A percentile compares a stretch with the other conserved stretches of the same genome.
Conservation (phyloP, 2,797 vertebrate species). For the Podarcis lilfordi region DNA sequence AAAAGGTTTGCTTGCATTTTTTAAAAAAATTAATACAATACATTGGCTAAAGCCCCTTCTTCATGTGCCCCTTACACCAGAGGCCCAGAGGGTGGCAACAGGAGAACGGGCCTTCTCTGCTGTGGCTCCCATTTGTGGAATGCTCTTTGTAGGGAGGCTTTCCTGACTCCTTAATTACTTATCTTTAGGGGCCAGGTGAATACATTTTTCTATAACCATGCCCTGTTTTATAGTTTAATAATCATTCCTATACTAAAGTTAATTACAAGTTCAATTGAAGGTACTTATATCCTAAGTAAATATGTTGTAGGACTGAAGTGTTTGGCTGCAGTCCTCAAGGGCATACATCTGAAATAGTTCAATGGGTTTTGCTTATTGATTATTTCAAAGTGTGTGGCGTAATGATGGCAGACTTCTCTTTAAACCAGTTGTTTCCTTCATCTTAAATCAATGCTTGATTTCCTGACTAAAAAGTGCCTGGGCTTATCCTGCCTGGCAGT, state of each 20-base stretch:
- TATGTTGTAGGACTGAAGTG: background rate
- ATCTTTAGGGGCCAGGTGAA: too few relatives aligned
- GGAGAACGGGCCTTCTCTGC: too few relatives aligned
- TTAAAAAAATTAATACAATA: background rate
- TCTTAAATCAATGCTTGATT: background rate
- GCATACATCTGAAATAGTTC: background rate
- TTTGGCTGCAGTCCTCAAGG: background rate
- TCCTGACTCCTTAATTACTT: too few relatives aligned
- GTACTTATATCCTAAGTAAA: background rate
- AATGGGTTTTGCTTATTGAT: background rate
- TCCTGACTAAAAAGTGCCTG: background rate
- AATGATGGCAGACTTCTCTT: background rate
- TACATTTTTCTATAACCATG: too few relatives aligned
- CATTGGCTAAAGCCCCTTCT: background rate
- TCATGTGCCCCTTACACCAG: too few relatives aligned
- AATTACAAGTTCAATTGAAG: background rate
- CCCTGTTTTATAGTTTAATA: background rate
- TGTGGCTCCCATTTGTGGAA: too few relatives aligned
- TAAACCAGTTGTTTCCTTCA: background rate
- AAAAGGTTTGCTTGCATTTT: slow-evolving; percentile 85
- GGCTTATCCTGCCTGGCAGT: background rate
- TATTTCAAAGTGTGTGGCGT: background rate
- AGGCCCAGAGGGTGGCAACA: too few relatives aligned
- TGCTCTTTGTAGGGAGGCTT: too few relatives aligned
- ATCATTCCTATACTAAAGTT: background rate